Evolutionary conservation across 2,113 vertebrate species (phyloP).

Genomic region (Abramis brama): DNA sequence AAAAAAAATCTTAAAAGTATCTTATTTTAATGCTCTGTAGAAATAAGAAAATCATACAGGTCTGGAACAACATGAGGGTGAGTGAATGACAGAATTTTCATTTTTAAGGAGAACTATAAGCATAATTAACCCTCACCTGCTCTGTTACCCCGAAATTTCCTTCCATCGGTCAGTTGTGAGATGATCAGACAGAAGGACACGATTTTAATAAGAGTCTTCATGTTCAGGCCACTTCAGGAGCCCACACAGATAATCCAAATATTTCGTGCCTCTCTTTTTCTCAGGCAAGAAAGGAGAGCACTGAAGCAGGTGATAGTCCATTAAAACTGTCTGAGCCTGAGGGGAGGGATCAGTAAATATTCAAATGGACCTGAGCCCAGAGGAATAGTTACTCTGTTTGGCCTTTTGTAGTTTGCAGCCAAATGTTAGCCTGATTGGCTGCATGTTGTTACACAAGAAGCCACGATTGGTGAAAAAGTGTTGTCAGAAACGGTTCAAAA

Average conservation of each 20-base stretch:
- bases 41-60: not conserved
- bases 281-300: constrained; percentile 3
- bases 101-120: too few relatives aligned
- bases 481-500: not conserved
- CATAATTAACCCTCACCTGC: constrained; percentile 64
- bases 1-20: not conserved
- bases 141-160: constrained; percentile 62
- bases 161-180: constrained; percentile 63
- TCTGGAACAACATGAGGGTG: not conserved
- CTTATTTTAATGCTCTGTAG: not conserved
- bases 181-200: constrained; percentile 67
- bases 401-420: not conserved
- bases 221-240: not conserved
- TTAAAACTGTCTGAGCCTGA: constrained; percentile 26
- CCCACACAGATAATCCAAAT: constrained; percentile 9
- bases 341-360: constrained; percentile 10
- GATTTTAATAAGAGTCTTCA: constrained; percentile 65
- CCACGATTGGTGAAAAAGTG: not conserved
- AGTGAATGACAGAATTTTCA: not conserved
- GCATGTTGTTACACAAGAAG: not conserved
- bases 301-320: not conserved
- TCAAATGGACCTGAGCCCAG: not conserved
- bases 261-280: not conserved
- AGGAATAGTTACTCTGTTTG: constrained; percentile 5
- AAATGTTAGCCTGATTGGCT: not conserved